Evolutionary conservation across 2,888 invertebrate genomes (phyloP).

Genomic region (Nomada hirtipes): DNA sequence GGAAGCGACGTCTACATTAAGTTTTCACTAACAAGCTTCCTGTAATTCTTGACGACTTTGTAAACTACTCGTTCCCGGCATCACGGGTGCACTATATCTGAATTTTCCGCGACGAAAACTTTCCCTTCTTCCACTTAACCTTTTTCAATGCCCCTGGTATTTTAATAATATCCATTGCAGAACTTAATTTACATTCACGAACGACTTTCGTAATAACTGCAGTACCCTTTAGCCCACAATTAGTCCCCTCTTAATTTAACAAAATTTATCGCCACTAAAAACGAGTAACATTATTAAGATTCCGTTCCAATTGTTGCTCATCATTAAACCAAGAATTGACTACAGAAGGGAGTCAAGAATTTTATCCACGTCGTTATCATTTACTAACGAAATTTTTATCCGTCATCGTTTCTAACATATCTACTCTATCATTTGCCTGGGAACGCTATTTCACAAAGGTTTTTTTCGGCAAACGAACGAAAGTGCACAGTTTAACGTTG

Average conservation of each 20-base stretch:
- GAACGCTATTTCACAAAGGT: constrained; percentile 17
- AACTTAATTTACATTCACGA: too few relatives aligned
- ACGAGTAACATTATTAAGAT: too few relatives aligned
- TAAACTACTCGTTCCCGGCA: not conserved
- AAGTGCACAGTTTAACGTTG: constrained; percentile 8
- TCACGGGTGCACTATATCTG: not conserved
- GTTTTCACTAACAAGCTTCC: constrained; percentile 17
- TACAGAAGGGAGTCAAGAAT: too few relatives aligned
- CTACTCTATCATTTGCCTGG: not conserved
- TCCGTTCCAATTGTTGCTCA: too few relatives aligned
- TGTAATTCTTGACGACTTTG: constrained; percentile 10
- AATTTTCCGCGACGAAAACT: not conserved
- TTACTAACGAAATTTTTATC: not conserved
- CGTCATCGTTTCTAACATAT: constrained; percentile 7
- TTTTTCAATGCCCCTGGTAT: too few relatives aligned
- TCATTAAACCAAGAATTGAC: too few relatives aligned
- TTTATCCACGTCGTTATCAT: not conserved
- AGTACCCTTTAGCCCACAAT: too few relatives aligned
- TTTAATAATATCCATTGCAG: too few relatives aligned
- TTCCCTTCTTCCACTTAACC: not conserved
- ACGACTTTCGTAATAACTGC: too few relatives aligned
- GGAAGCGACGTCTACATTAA: constrained; percentile 10
- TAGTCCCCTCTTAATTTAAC: too few relatives aligned
- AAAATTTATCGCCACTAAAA: too few relatives aligned
- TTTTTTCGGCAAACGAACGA: constrained; percentile 12